Base-by-base conservation (phyloP, 2,113 vertebrate species). In the Dendrocopos noguchii region DNA sequence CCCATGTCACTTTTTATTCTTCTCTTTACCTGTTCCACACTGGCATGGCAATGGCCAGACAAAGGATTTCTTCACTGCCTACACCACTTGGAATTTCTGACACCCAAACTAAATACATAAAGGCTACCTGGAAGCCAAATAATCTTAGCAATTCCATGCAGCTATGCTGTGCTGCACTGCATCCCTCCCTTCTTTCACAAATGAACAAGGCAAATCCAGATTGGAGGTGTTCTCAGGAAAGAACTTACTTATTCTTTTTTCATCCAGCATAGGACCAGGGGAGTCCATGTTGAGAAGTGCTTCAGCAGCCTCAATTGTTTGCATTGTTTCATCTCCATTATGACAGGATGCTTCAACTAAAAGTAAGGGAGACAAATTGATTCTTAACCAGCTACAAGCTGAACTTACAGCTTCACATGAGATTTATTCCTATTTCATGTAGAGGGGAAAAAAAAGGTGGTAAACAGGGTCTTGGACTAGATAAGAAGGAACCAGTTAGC, bases 261-360 rank as follows among this genome's bases (percentile, higher is more conserved):
- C 98, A 87, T 99, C 99, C 92, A 99, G 80, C 73, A 99, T 96
- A 12, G 97, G 95, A 74, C 97, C 98, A 61, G 98, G 97, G 61
- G 98, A 99, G 93, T 99, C 99, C 98, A 99, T 98, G 92, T 98
- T 98, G 68, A 99, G 98, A 87, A 99, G 98, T 2, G 98, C 98
- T 95, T 99, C 98, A 31, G 99, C 98, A 87, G 98, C 98, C 95
- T 99, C 98, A 4, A 99, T 98, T 20, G 98, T 99, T 97, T 99
- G 98, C 97, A 99, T 98, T 55, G 98, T 98, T 77, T 99, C 99
- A 91, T 99, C 98, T 66, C 98, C 98, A 94, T 98, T 98, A 68
- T 98, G 98, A 98, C 98, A 98, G 65, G 98, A 99, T 74, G 98
- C 97, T 97, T 99, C 99, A 96, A 99, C 99, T 99, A 65, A 46